Evolutionary conservation across 2,113 vertebrate species (phyloP), one percentile per base, ranked within the genome.

Genomic region (Brachyistius frenatus): DNA sequence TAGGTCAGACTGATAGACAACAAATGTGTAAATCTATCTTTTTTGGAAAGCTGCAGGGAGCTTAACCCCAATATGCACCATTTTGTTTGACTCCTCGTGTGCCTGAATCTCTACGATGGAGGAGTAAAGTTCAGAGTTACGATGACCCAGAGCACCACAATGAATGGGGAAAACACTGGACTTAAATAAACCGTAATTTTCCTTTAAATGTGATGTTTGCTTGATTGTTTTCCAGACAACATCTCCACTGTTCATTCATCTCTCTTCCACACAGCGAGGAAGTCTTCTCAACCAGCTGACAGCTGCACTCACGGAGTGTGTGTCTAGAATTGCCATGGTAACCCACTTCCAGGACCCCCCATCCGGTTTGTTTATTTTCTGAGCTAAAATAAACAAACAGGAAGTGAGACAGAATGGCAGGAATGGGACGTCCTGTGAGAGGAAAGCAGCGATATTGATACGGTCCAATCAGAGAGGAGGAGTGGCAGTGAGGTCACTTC

Each of bases 271-370:
- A 83, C 73, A 87, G 78, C 46, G 11, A 81, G 44, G 37, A 70
- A 44, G 55, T 79, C 66, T 75, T 65, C 64, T 78, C 33, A 56
- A 64, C 53, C 80, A 86, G 84, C 86, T 86, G 70, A 73, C 77
- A 88, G 84, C 76, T 86, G 86, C 68, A 56, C 37, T 66, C 49
- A 44, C 58, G 3, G 13, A 39, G 31, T 46, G 63, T 33, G 60
- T 70, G 32, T 50, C 13, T 23, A 33, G 33, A 7, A 60, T 76
- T 61, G 62, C 73, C 50, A 75, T 76, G 13, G 23, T 30, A 82
- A 80, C 65, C 37, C 36, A 5, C 55, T 70, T 65, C 4, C 41
- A 36, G 11, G 61, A 35, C 15, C 39, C 23, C 44, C 14, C 44
- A 57, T 62, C 54, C 44, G 1, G 33, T 7, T 23, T 78, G 69